Conservation (phyloP, 2,113 vertebrate genomes). For the Vulpes vulpes region DNA sequence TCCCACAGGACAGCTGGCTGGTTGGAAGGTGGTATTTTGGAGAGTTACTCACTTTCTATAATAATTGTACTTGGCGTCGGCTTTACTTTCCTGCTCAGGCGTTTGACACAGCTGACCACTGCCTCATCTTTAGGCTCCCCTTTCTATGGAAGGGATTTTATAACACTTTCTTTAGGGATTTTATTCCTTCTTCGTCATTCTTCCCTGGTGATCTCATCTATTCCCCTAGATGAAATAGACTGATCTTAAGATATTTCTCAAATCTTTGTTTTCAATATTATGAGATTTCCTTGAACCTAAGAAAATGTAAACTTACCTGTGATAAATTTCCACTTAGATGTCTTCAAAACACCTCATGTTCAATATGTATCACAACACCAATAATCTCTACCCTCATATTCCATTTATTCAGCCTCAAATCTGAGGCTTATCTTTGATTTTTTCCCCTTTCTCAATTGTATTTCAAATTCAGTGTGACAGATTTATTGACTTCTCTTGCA, state of each 20-base stretch:
- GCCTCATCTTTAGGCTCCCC: not conserved
- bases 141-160: fast-evolving
- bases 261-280: not conserved
- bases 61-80: not conserved
- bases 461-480: not conserved
- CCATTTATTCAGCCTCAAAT: not conserved
- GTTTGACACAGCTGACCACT: not conserved
- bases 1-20: constrained; percentile 76
- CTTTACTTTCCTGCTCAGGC: not conserved
- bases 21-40: constrained; percentile 55
- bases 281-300: not conserved
- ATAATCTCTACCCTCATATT: not conserved
- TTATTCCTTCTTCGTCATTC: not conserved
- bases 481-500: not conserved
- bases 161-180: not conserved
- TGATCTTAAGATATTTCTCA: not conserved
- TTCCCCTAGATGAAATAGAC: not conserved
- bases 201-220: not conserved
- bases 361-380: not conserved
- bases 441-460: not conserved
- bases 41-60: constrained; percentile 71
- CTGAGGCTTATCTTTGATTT: not conserved
- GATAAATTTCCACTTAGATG: not conserved
- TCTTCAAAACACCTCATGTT: not conserved
- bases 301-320: not conserved